Percentiles rank a stretch among this genome's conserved stretches.
Conservation (phyloP, 2,113 vertebrate genomes). For the Cryptomyrus ogoouensis region DNA sequence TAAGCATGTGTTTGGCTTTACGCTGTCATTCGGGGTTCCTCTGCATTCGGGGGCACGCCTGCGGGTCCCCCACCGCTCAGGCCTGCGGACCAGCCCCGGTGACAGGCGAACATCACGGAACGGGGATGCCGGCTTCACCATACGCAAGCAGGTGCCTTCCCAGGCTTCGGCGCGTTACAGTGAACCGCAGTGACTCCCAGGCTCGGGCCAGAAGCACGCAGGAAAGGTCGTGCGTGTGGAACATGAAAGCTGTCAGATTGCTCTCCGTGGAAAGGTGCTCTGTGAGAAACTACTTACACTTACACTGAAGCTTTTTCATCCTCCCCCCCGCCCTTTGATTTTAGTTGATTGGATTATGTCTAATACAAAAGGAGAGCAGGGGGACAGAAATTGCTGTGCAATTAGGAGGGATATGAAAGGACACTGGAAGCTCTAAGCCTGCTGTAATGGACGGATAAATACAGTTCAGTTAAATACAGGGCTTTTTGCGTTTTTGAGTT, state of each 20-base stretch:
- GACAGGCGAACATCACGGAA: not conserved
- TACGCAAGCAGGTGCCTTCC: not conserved
- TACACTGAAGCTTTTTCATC: not conserved
- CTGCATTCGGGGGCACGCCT: not conserved
- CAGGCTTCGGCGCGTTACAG: not conserved
- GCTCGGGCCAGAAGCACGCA: not conserved
- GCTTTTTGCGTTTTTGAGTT: conserved; percentile 15
- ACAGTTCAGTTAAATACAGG: conserved; percentile 9
- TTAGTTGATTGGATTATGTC: conserved; percentile 18
- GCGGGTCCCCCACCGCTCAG: not conserved
- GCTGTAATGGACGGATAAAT: conserved; percentile 7
- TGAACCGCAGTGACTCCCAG: too few species aligned
- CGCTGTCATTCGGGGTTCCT: not conserved
- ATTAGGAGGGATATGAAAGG: conserved; percentile 24
- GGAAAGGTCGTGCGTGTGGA: not conserved
- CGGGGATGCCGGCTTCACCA: not conserved
- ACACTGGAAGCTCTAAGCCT: conserved; percentile 13
- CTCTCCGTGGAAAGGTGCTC: conserved; percentile 5
- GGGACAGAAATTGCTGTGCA: conserved; percentile 25
- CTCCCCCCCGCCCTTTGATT: conserved; percentile 10
- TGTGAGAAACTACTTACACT: conserved; percentile 13
- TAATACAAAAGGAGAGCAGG: not conserved
- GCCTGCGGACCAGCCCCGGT: not conserved
- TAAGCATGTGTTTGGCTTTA: not conserved
- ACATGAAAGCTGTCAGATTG: conserved; percentile 15